These are phyloP conservation scores for Cariama cristata DNA, from an alignment of 2,113 vertebrate species.

Conservation along the genomic window DNA sequence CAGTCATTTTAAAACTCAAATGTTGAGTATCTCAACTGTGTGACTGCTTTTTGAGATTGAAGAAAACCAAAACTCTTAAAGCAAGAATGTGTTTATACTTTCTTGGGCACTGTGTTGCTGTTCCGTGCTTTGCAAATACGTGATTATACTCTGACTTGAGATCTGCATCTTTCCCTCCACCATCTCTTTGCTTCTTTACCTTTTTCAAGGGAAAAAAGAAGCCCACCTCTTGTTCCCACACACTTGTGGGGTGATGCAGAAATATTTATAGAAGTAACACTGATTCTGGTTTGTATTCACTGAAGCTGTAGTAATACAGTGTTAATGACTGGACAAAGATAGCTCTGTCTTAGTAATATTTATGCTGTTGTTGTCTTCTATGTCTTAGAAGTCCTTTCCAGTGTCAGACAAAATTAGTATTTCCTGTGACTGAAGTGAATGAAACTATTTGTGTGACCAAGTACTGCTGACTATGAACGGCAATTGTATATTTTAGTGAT, in stretches of 20 bases:
- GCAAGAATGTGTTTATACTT: not conserved
- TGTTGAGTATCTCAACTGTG: not conserved
- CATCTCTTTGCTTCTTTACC: not conserved
- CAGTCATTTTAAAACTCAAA: not conserved
- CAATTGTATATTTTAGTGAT: not conserved
- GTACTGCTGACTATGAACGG: not conserved
- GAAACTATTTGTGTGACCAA: not conserved
- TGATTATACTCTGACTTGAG: not conserved
- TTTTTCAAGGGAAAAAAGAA: not conserved
- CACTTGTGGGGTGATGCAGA: not conserved
- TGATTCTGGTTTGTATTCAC: not conserved
- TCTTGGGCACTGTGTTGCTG: fast-evolving
- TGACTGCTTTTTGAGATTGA: not conserved
- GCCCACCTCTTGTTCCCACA: not conserved
- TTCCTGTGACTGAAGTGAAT: not conserved
- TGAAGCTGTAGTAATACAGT: not conserved
- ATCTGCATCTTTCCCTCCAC: not conserved
- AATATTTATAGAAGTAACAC: not conserved
- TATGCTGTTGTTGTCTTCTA: not conserved
- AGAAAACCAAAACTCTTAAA: not conserved
- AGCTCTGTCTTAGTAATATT: not conserved
- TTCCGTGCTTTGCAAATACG: fast-evolving
- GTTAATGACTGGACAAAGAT: not conserved
- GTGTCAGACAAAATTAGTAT: not conserved
- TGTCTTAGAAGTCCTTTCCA: constrained; percentile 8